Evolutionary conservation across 1,140 invertebrate species (phyloP).

Genomic region (Polypedilum vanderplanki): DNA sequence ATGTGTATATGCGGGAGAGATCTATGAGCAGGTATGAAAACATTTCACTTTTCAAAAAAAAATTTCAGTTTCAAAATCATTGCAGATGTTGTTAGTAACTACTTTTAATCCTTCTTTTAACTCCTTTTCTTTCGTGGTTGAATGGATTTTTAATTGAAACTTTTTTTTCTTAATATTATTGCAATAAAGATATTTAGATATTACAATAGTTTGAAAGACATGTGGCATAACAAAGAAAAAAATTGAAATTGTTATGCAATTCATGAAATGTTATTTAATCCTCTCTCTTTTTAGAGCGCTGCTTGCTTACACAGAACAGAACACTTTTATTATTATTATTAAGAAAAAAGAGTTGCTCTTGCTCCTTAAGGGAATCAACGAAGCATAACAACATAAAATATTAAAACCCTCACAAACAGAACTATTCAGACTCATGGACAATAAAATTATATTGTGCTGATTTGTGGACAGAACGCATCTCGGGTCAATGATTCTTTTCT

Average conservation of each 20-base stretch:
- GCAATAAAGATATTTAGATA: slow-evolving; percentile 5
- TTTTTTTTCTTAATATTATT: no score
- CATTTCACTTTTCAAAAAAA: neutral
- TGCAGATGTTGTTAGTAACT: neutral
- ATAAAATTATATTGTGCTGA: slow-evolving; percentile 1
- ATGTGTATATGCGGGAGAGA: no score
- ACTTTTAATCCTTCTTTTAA: neutral
- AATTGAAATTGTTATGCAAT: slow-evolving; percentile 25
- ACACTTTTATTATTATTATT: neutral
- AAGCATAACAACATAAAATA: slow-evolving; percentile 16
- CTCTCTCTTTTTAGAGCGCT: neutral
- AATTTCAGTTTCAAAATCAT: neutral
- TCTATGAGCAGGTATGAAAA: neutral
- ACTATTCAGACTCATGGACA: neutral
- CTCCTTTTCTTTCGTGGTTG: no score
- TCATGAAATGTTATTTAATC: neutral
- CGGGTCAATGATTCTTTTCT: neutral
- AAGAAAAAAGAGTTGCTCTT: neutral
- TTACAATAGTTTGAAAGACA: neutral
- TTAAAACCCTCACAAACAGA: slow-evolving; percentile 5
- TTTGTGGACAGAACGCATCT: slow-evolving; percentile 23
- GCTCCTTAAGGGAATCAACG: neutral
- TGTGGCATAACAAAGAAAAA: neutral
- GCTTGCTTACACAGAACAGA: neutral
- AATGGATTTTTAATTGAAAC: no score